These are phyloP conservation scores for Nephila pilipes DNA, from an alignment of 1,140 invertebrate genomes.

Conservation along the genomic window DNA sequence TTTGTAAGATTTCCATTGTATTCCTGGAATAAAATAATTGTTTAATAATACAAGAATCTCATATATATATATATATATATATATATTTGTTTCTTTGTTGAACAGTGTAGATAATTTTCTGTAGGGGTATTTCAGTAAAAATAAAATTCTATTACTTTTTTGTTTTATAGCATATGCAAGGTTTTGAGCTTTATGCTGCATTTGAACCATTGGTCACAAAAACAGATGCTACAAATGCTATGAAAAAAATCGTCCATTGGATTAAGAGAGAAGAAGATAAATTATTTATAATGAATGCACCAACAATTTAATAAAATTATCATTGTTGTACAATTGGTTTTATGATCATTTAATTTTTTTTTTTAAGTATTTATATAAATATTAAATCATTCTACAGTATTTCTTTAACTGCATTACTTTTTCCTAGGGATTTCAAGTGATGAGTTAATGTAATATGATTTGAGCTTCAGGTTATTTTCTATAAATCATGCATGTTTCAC, in stretches of 20 bases:
- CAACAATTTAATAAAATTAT: conserved; percentile 87
- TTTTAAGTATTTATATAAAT: conserved; percentile 28
- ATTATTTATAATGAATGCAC: conserved; percentile 94
- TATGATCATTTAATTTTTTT: too few relatives aligned
- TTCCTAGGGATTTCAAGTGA: neutral
- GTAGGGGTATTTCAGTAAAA: too few relatives aligned
- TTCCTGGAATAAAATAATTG: too few relatives aligned
- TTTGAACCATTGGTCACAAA: conserved; percentile 95
- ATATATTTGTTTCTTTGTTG: too few relatives aligned
- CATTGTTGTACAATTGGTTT: neutral
- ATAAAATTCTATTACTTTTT: neutral
- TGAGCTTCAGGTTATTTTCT: neutral
- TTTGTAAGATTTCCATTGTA: too few relatives aligned
- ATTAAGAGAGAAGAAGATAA: conserved; percentile 96
- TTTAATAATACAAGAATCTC: too few relatives aligned
- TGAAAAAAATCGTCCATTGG: conserved; percentile 94
- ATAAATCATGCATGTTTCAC: neutral
- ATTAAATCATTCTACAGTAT: neutral
- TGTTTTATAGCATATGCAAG: conserved; percentile 88
- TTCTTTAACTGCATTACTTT: neutral
- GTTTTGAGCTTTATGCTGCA: conserved; percentile 95
- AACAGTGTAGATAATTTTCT: too few relatives aligned
- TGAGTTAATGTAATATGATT: neutral
- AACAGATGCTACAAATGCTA: conserved; percentile 90
- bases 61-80: too few relatives aligned